Percentiles rank a stretch among this genome's conserved stretches.
phyloP scores from a whole-genome alignment of 2,113 vertebrate genomes.

The Pachyramphus minor region DNA sequence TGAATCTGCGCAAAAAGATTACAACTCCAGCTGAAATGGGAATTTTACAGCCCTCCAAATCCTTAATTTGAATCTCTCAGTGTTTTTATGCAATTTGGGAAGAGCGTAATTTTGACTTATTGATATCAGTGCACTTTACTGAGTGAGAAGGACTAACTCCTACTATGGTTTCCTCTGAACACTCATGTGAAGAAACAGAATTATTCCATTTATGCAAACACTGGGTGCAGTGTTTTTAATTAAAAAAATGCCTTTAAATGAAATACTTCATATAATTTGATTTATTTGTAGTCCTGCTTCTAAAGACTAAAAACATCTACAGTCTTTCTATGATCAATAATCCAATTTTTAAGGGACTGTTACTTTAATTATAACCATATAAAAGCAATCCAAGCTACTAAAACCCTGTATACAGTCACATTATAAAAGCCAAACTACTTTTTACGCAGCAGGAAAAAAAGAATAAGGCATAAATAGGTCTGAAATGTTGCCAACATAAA shows the following conservation, averaged over 20 bases:
- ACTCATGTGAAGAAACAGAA: not conserved
- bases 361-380: slow-evolving; percentile 5
- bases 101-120: not conserved
- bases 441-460: not conserved
- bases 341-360: not conserved
- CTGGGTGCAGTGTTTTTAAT: not conserved
- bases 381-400: slow-evolving; percentile 12
- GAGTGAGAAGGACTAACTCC: not conserved
- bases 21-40: not conserved
- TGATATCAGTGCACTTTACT: not conserved
- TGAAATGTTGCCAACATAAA: not conserved
- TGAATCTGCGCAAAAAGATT: not conserved
- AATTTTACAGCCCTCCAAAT: not conserved
- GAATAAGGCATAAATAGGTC: not conserved
- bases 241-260: not conserved
- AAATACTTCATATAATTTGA: not conserved
- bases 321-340: not conserved
- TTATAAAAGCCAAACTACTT: not conserved
- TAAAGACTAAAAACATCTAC: slow-evolving; percentile 6
- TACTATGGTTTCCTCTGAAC: not conserved
- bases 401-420: not conserved
- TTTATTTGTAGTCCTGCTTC: not conserved
- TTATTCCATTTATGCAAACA: not conserved
- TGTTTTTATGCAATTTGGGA: not conserved
- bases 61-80: not conserved